Evolutionary conservation across 2,113 vertebrate genomes (phyloP).

Genomic region (Cynoglossus semilaevis): DNA sequence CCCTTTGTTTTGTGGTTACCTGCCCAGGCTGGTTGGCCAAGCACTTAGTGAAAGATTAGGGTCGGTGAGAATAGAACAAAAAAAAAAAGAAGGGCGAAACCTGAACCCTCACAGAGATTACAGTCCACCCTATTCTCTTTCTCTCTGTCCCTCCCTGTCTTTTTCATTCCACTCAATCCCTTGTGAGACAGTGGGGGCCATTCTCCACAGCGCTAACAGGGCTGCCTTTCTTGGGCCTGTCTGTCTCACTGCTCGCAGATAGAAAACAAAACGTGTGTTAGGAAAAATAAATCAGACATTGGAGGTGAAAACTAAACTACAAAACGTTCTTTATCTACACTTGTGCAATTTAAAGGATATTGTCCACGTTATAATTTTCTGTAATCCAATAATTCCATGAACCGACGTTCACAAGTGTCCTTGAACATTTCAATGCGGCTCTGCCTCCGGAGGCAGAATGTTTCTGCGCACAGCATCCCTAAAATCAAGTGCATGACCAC

Average conservation of each 20-base stretch:
- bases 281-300: conserved; percentile 27
- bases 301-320: conserved; percentile 16
- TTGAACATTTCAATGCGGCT: conserved; percentile 36
- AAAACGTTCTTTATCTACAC: conserved; percentile 3
- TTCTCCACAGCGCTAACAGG: conserved; percentile 72
- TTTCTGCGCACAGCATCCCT: conserved; percentile 35
- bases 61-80: conserved; percentile 32
- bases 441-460: conserved; percentile 19
- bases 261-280: conserved; percentile 41
- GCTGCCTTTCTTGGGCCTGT: conserved; percentile 70
- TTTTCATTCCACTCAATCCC: conserved; percentile 36
- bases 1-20: conserved; percentile 74
- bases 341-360: background rate
- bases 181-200: conserved; percentile 69
- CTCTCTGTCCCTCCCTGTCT: background rate
- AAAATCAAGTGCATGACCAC: conserved; percentile 53
- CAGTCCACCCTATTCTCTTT: conserved; percentile 46
- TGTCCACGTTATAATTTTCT: too few species aligned
- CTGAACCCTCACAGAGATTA: conserved; percentile 63
- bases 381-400: background rate
- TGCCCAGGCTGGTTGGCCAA: conserved; percentile 46
- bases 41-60: conserved; percentile 47
- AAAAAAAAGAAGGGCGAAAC: conserved; percentile 41
- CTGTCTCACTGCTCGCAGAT: conserved; percentile 59
- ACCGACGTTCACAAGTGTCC: conserved; percentile 6